Conservation (phyloP, 2,797 vertebrate genomes). For the Sebastes flavidus region DNA sequence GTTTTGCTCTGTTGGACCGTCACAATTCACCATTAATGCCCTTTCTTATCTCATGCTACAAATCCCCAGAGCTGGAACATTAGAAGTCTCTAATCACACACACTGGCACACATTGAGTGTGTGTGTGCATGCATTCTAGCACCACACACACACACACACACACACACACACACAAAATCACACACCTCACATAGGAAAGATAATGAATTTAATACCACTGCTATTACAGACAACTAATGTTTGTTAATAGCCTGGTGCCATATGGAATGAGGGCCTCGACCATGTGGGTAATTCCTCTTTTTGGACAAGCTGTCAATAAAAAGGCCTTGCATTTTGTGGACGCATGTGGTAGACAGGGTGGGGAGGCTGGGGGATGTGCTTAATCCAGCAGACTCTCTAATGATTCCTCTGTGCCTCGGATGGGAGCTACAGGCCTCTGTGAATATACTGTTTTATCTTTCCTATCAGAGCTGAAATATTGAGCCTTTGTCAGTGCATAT, state of each 20-base stretch:
- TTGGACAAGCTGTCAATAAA: constrained; percentile 79
- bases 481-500: constrained; percentile 43
- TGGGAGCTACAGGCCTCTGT: constrained; percentile 38
- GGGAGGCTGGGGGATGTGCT: constrained; percentile 21
- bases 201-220: constrained; percentile 77
- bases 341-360: constrained; percentile 17
- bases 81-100: constrained; percentile 75
- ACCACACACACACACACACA: constrained; percentile 6
- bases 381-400: constrained; percentile 76
- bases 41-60: constrained; percentile 73
- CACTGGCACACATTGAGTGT: constrained; percentile 44
- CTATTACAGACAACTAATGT: constrained; percentile 78
- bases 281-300: constrained; percentile 77
- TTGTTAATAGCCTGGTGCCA: constrained; percentile 75
- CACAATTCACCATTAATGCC: constrained; percentile 70
- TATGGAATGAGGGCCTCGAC: constrained; percentile 69
- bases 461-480: constrained; percentile 47
- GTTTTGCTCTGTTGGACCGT: constrained; percentile 68
- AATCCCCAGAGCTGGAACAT: constrained; percentile 77
- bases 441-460: constrained; percentile 62
- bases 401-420: constrained; percentile 60
- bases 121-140: constrained; percentile 6
- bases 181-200: constrained; percentile 67
- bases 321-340: constrained; percentile 60
- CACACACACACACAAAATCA: constrained; percentile 34